Evolutionary conservation across 1,140 invertebrate species (phyloP).

Genomic region (Subanguina moxae): DNA sequence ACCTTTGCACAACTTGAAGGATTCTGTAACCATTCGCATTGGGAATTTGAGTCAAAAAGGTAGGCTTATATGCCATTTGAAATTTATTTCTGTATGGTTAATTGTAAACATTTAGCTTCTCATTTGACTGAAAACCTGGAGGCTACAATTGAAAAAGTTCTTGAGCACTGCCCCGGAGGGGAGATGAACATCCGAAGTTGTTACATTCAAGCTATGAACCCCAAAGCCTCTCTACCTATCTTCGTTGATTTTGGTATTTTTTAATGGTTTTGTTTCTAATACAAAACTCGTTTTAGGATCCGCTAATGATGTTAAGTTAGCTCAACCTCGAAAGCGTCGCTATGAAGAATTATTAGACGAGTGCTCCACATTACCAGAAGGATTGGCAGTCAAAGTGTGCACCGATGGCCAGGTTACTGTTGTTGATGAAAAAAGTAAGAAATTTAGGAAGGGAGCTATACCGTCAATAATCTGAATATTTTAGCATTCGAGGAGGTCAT

Average conservation of each 20-base stretch:
- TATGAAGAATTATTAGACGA: conserved; percentile 33
- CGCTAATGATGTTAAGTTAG: conserved; percentile 29
- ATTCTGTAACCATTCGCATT: conserved; percentile 28
- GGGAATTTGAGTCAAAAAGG: conserved; percentile 33
- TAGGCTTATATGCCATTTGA: neutral
- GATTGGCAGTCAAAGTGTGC: conserved; percentile 35
- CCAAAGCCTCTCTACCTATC: conserved; percentile 25
- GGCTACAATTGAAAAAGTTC: conserved; percentile 20
- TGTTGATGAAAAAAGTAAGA: conserved; percentile 34
- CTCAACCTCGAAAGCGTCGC: conserved; percentile 12
- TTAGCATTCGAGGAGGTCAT: conserved; percentile 24
- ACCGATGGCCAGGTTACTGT: conserved; percentile 36
- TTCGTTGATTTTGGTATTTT: conserved; percentile 43
- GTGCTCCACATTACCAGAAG: conserved; percentile 41
- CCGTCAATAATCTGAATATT: neutral
- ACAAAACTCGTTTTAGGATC: conserved; percentile 18
- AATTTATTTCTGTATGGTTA: neutral
- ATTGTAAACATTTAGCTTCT: neutral
- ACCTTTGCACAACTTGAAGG: neutral
- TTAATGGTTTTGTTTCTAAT: conserved; percentile 6
- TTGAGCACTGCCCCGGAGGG: conserved; percentile 33
- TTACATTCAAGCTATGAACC: conserved; percentile 12
- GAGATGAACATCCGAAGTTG: conserved; percentile 29
- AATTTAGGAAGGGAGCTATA: neutral
- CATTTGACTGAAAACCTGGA: conserved; percentile 29